A percentile compares a stretch with the other conserved stretches of the same genome.
These are phyloP conservation scores for Psittacula echo DNA, from an alignment of 2,797 vertebrate genomes.

Conservation along the genomic window DNA sequence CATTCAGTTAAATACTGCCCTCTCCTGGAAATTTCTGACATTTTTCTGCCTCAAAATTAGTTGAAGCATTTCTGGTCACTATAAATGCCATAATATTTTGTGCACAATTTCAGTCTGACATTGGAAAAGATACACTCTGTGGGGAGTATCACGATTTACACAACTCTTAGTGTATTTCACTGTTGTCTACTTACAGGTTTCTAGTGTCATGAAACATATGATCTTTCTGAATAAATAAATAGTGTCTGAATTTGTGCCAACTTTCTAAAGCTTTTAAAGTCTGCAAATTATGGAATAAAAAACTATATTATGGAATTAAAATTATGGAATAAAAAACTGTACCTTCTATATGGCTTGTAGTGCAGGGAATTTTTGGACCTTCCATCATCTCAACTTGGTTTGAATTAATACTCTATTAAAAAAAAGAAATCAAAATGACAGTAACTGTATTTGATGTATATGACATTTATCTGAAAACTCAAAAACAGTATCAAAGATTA, in stretches of 20 bases:
- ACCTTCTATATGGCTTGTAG: constrained; percentile 65
- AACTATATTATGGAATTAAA: neutral
- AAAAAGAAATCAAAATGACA: neutral
- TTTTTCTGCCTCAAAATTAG: neutral
- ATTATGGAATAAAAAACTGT: neutral
- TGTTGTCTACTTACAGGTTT: neutral
- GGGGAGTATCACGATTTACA: neutral
- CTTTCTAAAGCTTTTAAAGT: neutral
- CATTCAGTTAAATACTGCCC: constrained; percentile 58
- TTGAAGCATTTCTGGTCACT: neutral
- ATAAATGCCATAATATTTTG: neutral
- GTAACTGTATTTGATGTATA: neutral
- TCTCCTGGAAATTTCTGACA: constrained; percentile 51
- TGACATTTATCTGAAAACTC: neutral
- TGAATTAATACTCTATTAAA: constrained; percentile 63
- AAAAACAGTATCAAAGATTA: neutral
- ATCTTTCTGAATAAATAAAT: neutral
- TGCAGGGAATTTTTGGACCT: constrained; percentile 39
- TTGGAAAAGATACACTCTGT: neutral
- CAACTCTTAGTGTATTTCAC: neutral
- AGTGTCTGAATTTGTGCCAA: neutral
- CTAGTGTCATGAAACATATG: neutral
- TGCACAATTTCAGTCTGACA: neutral
- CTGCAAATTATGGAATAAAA: neutral
- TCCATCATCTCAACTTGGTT: constrained; percentile 49